These are phyloP conservation scores for Mnemiopsis leidyi DNA, from an alignment of 37 sponge, comb jelly and placozoan genomes.

Conservation along the genomic window DNA sequence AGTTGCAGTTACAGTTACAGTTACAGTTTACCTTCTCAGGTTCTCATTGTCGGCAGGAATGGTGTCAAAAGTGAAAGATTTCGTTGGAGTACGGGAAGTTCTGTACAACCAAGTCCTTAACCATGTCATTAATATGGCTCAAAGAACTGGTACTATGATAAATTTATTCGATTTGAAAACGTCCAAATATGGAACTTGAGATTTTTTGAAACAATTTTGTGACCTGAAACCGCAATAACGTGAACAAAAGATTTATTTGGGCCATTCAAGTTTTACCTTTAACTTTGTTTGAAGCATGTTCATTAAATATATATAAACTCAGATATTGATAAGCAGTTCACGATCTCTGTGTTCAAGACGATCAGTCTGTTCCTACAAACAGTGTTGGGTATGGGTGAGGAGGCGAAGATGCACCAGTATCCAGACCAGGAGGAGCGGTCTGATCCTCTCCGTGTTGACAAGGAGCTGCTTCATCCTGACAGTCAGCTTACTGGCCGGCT, in stretches of 20 bases:
- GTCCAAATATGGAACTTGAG: no score
- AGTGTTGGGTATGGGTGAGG: neutral
- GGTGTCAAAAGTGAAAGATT: neutral
- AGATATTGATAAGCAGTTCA: constrained; percentile 16
- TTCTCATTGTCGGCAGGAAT: neutral
- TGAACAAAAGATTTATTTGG: no score
- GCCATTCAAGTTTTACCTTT: no score
- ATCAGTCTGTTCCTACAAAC: neutral
- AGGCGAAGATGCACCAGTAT: neutral
- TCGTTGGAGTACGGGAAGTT: neutral
- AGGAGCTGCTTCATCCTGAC: neutral
- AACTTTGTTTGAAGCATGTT: no score
- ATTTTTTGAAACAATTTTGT: no score
- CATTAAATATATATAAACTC: neutral
- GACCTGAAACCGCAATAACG: no score
- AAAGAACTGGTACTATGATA: neutral
- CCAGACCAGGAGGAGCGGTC: neutral
- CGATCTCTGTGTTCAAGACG: constrained; percentile 27
- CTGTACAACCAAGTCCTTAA: neutral
- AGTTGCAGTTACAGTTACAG: no score
- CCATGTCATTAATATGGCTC: neutral
- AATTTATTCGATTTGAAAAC: no score
- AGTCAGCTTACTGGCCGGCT: neutral
- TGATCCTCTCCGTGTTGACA: neutral
- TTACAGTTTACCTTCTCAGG: neutral